A percentile compares a stretch with the other conserved stretches of the same genome.
Evolutionary conservation across 2,113 vertebrate genomes (phyloP).

Genomic region (Oncorhynchus mykiss): DNA sequence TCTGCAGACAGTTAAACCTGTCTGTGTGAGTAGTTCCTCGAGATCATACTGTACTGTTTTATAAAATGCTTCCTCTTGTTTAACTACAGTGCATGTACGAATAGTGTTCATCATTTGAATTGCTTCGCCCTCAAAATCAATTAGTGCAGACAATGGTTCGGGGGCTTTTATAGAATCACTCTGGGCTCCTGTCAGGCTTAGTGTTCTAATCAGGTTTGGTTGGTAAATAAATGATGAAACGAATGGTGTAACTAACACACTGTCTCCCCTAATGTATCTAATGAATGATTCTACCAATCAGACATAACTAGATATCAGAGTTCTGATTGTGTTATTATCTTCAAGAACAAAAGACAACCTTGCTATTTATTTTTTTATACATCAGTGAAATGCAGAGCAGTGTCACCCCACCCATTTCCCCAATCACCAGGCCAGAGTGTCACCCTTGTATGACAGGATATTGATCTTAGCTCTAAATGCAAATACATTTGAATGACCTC

Average conservation of each 20-base stretch:
- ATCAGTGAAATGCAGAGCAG: too few relatives aligned
- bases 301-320: too few relatives aligned
- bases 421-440: too few relatives aligned
- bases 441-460: too few relatives aligned
- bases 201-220: background rate
- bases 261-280: too few relatives aligned
- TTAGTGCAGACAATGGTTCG: background rate
- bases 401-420: too few relatives aligned
- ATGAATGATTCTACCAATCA: too few relatives aligned
- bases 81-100: background rate
- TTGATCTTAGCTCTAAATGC: background rate
- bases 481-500: too few relatives aligned
- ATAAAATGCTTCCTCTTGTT: background rate
- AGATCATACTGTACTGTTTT: background rate
- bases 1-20: background rate
- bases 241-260: background rate
- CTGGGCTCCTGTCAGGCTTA: too few relatives aligned
- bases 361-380: too few relatives aligned
- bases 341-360: too few relatives aligned
- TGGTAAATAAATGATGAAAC: background rate
- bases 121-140: conserved; percentile 7
- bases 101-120: background rate
- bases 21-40: background rate
- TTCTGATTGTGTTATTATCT: too few relatives aligned
- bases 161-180: background rate